These are phyloP conservation scores for Sinocyclocheilus rhinocerous DNA, from an alignment of 2,113 vertebrate genomes.

Conservation along the genomic window DNA sequence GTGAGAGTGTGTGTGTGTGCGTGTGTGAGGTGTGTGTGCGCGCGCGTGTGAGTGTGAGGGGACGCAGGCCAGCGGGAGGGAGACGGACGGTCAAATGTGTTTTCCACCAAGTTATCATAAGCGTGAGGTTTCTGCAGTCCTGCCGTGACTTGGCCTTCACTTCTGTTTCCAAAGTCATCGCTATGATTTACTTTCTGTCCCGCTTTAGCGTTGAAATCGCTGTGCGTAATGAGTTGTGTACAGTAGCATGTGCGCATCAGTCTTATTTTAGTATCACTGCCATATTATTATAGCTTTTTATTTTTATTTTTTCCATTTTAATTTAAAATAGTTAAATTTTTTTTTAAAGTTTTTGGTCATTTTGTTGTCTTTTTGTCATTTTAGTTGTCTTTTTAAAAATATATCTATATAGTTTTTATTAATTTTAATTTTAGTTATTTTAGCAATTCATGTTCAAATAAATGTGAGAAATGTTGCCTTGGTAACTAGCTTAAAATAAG, in stretches of 20 bases:
- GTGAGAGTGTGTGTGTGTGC: conserved; percentile 14
- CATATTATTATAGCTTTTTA: neutral
- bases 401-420: too few relatives aligned
- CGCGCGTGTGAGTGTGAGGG: neutral
- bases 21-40: neutral
- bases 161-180: conserved; percentile 2
- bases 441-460: too few relatives aligned
- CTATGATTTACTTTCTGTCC: neutral
- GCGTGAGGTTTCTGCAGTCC: conserved; percentile 1
- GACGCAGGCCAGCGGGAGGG: conserved; percentile 60
- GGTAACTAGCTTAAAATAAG: too few relatives aligned
- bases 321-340: neutral
- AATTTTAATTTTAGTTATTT: too few relatives aligned
- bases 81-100: conserved; percentile 49
- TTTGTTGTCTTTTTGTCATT: too few relatives aligned
- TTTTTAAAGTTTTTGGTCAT: neutral
- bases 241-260: neutral
- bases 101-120: conserved; percentile 17
- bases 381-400: too few relatives aligned
- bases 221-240: neutral
- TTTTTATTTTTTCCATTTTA: neutral
- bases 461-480: too few relatives aligned
- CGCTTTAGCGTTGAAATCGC: conserved; percentile 27
- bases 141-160: conserved; percentile 10
- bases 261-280: conserved; percentile 59